Evolutionary conservation across 2,797 vertebrate genomes (phyloP).

Genomic region (Acridotheres tristis): DNA sequence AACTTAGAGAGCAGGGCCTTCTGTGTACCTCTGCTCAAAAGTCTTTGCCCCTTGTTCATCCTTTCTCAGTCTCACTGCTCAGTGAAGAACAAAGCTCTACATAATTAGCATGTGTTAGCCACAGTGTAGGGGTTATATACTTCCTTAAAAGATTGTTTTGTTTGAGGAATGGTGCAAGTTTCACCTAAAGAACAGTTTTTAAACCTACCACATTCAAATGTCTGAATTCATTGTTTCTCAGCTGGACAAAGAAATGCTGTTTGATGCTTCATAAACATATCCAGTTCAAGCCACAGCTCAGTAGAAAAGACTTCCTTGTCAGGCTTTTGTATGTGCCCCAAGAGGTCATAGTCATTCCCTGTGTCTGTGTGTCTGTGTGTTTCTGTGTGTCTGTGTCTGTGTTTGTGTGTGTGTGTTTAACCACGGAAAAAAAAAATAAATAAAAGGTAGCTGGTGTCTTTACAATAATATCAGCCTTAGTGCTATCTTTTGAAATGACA

Average conservation of each 20-base stretch:
- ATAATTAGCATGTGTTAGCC: not conserved
- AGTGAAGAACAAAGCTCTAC: not conserved
- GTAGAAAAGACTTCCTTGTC: not conserved
- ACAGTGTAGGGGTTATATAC: accelerated
- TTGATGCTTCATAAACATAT: not conserved
- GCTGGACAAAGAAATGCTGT: not conserved
- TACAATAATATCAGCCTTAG: not conserved
- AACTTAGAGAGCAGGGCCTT: accelerated
- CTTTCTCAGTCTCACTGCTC: not conserved
- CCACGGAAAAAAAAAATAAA: too few relatives aligned
- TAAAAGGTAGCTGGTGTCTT: not conserved
- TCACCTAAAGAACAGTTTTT: not conserved
- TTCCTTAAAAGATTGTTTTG: not conserved
- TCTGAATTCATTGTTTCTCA: slow-evolving; percentile 6
- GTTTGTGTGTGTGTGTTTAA: not conserved
- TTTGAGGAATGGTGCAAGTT: not conserved
- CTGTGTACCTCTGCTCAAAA: not conserved
- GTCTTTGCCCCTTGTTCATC: not conserved
- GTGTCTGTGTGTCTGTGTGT: not conserved
- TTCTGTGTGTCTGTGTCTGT: accelerated
- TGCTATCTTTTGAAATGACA: not conserved
- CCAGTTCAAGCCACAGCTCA: not conserved
- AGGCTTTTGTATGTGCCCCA: not conserved
- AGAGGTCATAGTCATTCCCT: not conserved
- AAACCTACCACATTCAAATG: not conserved